Base-by-base conservation (phyloP, 2,888 invertebrate genomes). In the Epirrita christyi region DNA sequence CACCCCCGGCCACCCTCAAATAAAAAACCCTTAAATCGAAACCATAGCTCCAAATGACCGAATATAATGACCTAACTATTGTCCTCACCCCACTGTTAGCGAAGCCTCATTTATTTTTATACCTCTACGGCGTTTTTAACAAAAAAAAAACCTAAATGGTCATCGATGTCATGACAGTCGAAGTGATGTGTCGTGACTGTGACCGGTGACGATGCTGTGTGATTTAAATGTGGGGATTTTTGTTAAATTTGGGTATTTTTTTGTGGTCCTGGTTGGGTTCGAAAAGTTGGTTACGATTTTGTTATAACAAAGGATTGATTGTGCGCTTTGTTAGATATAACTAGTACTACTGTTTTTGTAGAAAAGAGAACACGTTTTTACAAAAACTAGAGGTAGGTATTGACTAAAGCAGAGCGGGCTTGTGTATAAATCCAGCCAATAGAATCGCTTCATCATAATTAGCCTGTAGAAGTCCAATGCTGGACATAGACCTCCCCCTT, bases 11-110 rank as follows among this genome's bases (percentile, higher is more conserved):
- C 72, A 55, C 60, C 61, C 61, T 64, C 45, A 58, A 55, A 53
- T 53, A 53, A 55, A 58, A 54, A 69, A 70, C 71, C 76, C 75
- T 70, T 68, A 68, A 71, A 81, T 80, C 79, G 78, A 81, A 82
- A 76, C 78, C 78, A 70, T 76, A 59, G 73, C 68, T 76, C 78
- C 85, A 90, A 92, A 91, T 91, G 90, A 86, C 91, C 90, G 89
- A 83, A 80, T 80, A 84, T 90, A 91, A 91, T 90, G 88, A 88
- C 81, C 82, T 81, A 83, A 88, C 88, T 88, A 92, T 92, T 91
- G 91, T 91, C 82, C 82, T 85, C 85, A 80, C 86, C 86, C 86
- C 84, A 81, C 62, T 81, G 84, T 81, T 83, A 73, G 87, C 78
- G 81, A 83, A 81, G 86, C 80, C 85, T 85, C 86, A 85, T 88